phyloP scores from a whole-genome alignment of 2,888 invertebrate species.

The Hartigia nigra region DNA sequence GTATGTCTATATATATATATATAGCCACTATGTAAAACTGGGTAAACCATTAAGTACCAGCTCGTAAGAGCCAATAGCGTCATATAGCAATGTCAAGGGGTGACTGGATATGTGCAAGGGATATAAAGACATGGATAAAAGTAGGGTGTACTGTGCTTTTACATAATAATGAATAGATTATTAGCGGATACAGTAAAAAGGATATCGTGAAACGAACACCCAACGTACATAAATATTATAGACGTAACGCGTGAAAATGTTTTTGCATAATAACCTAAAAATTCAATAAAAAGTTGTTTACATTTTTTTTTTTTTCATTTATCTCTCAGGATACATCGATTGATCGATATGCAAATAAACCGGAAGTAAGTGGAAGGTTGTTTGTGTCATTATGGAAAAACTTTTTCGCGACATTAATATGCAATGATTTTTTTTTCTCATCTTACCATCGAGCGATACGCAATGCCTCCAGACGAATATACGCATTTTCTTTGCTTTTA shows the following conservation, averaged over 20 bases:
- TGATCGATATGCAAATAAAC: too few species aligned
- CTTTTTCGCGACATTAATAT: background rate
- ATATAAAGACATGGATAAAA: background rate
- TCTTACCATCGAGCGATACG: conserved; percentile 58
- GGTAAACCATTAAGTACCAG: background rate
- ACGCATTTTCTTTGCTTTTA: conserved; percentile 35
- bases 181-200: conserved; percentile 1
- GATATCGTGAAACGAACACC: background rate
- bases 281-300: background rate
- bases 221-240: background rate
- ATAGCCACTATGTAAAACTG: background rate
- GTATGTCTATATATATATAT: background rate
- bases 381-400: background rate
- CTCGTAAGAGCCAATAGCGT: background rate
- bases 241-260: background rate
- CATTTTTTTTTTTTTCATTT: background rate
- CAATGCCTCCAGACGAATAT: conserved; percentile 61
- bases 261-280: background rate
- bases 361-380: too few species aligned
- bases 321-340: too few species aligned
- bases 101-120: background rate
- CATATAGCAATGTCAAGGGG: background rate
- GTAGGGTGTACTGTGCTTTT: background rate
- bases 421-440: background rate
- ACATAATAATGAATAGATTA: background rate